These are phyloP conservation scores for Pachyuromys duprasi DNA, from an alignment of 2,797 vertebrate species.

Conservation along the genomic window DNA sequence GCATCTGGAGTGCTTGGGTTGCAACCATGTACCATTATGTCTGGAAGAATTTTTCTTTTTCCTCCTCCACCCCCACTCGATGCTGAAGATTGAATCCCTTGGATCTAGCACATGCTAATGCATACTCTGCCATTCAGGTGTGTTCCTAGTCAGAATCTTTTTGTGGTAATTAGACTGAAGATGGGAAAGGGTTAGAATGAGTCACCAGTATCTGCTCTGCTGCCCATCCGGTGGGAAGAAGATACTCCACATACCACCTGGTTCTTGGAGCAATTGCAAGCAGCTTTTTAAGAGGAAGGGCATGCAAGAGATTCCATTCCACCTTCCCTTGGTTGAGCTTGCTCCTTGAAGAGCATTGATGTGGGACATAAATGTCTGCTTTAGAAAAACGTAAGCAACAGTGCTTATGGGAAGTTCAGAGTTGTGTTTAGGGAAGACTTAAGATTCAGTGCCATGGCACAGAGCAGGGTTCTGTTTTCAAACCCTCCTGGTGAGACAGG, in stretches of 20 bases:
- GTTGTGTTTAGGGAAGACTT: neutral
- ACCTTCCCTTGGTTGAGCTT: neutral
- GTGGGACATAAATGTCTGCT: neutral
- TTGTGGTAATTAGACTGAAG: conserved; percentile 16
- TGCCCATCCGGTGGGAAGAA: neutral
- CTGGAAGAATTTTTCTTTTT: neutral
- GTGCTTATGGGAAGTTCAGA: neutral
- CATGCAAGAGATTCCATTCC: neutral
- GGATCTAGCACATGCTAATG: neutral
- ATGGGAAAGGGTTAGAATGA: neutral
- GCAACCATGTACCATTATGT: neutral
- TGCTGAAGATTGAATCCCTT: neutral
- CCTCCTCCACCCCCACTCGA: neutral
- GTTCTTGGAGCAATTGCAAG: neutral
- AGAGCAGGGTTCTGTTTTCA: neutral
- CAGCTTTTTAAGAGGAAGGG: neutral
- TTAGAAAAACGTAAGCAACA: conserved; percentile 10
- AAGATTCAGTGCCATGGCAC: neutral
- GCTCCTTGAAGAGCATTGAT: neutral
- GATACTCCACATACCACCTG: neutral
- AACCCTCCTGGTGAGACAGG: neutral
- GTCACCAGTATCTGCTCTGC: neutral
- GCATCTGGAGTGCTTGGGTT: neutral
- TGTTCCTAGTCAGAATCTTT: neutral
- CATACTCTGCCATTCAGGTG: neutral